Evolutionary conservation across 2,888 invertebrate species (phyloP).

Genomic region (Euplexia lucipara): DNA sequence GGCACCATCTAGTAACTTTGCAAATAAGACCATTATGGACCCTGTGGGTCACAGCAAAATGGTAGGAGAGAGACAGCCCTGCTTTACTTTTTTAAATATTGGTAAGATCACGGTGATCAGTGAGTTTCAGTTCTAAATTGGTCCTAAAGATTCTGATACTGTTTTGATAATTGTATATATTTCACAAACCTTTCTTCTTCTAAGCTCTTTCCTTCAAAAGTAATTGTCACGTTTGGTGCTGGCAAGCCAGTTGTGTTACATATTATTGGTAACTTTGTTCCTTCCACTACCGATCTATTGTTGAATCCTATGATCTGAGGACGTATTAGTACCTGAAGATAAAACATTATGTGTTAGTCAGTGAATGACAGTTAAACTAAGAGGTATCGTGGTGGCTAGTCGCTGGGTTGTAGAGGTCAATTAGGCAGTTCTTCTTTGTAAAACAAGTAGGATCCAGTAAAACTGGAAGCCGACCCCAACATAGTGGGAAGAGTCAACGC

Average conservation of each 20-base stretch:
- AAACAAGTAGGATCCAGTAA: too few relatives aligned
- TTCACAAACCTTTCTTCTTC: conserved; percentile 69
- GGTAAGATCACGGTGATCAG: neutral
- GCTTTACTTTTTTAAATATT: neutral
- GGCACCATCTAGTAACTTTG: too few relatives aligned
- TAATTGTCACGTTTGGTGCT: conserved; percentile 74
- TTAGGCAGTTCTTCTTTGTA: too few relatives aligned
- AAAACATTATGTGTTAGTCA: neutral
- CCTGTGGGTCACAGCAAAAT: too few relatives aligned
- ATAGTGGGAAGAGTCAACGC: too few relatives aligned
- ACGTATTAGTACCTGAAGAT: conserved; percentile 75
- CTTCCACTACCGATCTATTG: conserved; percentile 76
- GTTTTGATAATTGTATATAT: neutral
- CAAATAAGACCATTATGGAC: too few relatives aligned
- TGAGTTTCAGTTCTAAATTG: neutral
- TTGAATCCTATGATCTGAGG: conserved; percentile 76
- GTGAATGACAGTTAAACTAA: too few relatives aligned
- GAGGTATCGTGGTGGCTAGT: too few relatives aligned
- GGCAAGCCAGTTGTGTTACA: conserved; percentile 81
- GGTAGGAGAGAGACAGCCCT: too few relatives aligned
- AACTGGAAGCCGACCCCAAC: too few relatives aligned
- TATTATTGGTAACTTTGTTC: conserved; percentile 69
- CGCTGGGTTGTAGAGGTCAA: too few relatives aligned
- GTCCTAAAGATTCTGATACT: neutral
- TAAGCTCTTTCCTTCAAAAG: conserved; percentile 68